A percentile compares a stretch with the other conserved stretches of the same genome.
These are phyloP conservation scores for Callaeas wilsoni DNA, from an alignment of 2,113 vertebrate species.

Conservation along the genomic window DNA sequence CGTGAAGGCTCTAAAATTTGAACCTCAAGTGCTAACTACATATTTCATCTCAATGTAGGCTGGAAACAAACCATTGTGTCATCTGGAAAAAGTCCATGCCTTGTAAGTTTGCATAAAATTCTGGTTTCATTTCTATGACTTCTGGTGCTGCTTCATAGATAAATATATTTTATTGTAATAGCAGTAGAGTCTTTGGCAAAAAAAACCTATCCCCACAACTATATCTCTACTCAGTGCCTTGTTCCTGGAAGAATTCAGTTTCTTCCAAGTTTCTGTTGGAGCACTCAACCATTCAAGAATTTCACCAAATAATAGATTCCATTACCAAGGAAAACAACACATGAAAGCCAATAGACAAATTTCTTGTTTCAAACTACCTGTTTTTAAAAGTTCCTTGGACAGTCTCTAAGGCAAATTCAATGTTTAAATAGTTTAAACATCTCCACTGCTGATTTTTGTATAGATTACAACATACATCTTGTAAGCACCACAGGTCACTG, in stretches of 20 bases:
- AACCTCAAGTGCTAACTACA: background rate
- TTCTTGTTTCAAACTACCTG: background rate
- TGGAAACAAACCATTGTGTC: background rate
- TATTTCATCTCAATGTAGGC: background rate
- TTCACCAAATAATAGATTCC: background rate
- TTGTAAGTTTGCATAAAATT: background rate
- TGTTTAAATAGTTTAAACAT: background rate
- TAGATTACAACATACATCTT: background rate
- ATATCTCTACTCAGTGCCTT: background rate
- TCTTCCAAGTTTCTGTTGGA: background rate
- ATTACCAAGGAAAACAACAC: background rate
- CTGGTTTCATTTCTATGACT: background rate
- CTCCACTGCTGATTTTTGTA: background rate
- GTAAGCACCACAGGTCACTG: background rate
- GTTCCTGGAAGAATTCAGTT: background rate
- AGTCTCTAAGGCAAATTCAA: background rate
- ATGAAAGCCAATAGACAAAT: background rate
- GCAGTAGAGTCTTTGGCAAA: background rate
- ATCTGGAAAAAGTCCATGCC: background rate
- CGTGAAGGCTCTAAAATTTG: background rate
- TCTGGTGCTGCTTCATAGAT: background rate
- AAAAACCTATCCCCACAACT: background rate
- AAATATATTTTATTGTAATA: background rate
- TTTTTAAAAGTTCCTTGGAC: background rate
- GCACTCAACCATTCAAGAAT: background rate